phyloP scores from a whole-genome alignment of 30 jellyfish, hydroid and myxozoan genomes.

The Hydra vulgaris region DNA sequence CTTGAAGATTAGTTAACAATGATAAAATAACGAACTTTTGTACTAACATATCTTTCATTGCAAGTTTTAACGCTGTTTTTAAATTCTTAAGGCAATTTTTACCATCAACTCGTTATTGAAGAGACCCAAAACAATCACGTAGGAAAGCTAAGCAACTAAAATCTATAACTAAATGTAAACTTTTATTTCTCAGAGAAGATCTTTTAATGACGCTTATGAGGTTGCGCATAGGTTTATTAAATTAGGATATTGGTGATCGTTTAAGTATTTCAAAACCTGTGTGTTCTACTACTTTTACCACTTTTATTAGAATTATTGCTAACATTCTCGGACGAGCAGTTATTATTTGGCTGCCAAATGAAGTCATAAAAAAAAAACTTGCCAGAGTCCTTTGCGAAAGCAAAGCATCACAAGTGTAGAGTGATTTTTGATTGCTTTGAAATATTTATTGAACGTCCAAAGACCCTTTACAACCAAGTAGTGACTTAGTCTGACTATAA shows the following conservation, averaged over 20 bases:
- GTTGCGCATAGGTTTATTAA: constrained; percentile 30
- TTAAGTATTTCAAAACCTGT: constrained; percentile 20
- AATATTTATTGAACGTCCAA: too few relatives aligned
- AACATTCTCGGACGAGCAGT: constrained; percentile 35
- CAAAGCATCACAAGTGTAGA: too few relatives aligned
- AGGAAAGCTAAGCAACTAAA: constrained; percentile 12
- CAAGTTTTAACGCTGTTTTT: constrained; percentile 23
- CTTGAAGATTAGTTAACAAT: too few relatives aligned
- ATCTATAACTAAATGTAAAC: background rate
- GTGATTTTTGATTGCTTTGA: too few relatives aligned
- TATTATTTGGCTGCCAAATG: constrained; percentile 33
- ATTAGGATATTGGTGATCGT: constrained; percentile 43
- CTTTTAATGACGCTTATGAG: constrained; percentile 30
- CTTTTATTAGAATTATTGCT: constrained; percentile 13
- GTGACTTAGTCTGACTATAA: constrained; percentile 63
- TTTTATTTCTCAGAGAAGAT: constrained; percentile 11
- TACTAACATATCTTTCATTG: constrained; percentile 23
- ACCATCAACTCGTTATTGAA: constrained; percentile 18
- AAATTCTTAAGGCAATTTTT: constrained; percentile 13
- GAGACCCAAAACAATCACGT: constrained; percentile 22
- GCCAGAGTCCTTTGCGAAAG: constrained; percentile 21
- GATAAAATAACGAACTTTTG: constrained; percentile 26
- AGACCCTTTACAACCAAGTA: too few relatives aligned
- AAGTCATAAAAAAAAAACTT: background rate
- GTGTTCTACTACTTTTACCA: constrained; percentile 29